These are phyloP conservation scores for Brachionus rubens DNA, from an alignment of 1,140 invertebrate genomes.

Conservation along the genomic window DNA sequence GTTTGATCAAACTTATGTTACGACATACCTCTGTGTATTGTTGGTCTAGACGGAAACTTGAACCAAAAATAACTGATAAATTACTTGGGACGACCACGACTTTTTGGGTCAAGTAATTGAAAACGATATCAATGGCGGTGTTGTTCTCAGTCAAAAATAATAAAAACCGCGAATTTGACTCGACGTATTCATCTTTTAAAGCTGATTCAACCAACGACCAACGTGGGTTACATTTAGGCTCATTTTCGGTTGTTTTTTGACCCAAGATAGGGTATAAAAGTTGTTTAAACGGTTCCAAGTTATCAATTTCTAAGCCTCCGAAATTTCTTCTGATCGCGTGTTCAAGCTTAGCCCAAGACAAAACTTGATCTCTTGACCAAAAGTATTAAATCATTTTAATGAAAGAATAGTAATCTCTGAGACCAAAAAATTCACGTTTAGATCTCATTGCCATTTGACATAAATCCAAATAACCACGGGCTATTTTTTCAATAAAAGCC, in stretches of 20 bases:
- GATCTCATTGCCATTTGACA: constrained; percentile 49
- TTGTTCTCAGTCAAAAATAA: constrained; percentile 27
- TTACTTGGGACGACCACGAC: neutral
- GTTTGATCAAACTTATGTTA: constrained; percentile 58
- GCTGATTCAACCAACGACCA: constrained; percentile 19
- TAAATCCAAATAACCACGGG: constrained; percentile 51
- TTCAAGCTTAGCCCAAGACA: constrained; percentile 50
- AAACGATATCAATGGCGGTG: constrained; percentile 5
- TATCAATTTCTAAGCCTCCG: constrained; percentile 51
- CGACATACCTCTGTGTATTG: constrained; percentile 53
- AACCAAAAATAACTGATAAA: constrained; percentile 26
- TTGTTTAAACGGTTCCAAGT: constrained; percentile 50
- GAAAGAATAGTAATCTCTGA: constrained; percentile 58
- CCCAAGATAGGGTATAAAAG: constrained; percentile 33
- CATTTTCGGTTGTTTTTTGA: constrained; percentile 29
- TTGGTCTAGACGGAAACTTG: constrained; percentile 37
- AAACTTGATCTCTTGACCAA: constrained; percentile 48
- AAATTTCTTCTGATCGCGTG: constrained; percentile 54
- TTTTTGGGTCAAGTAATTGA: neutral
- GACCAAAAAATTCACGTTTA: constrained; percentile 56
- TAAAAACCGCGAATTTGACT: constrained; percentile 16
- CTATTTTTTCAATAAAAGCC: constrained; percentile 48
- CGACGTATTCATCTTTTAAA: constrained; percentile 16
- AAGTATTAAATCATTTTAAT: constrained; percentile 54
- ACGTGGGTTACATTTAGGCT: constrained; percentile 47